Percentiles rank a stretch among this genome's conserved stretches.
Conservation (phyloP, 2,113 vertebrate genomes). For the Eptesicus fuscus region DNA sequence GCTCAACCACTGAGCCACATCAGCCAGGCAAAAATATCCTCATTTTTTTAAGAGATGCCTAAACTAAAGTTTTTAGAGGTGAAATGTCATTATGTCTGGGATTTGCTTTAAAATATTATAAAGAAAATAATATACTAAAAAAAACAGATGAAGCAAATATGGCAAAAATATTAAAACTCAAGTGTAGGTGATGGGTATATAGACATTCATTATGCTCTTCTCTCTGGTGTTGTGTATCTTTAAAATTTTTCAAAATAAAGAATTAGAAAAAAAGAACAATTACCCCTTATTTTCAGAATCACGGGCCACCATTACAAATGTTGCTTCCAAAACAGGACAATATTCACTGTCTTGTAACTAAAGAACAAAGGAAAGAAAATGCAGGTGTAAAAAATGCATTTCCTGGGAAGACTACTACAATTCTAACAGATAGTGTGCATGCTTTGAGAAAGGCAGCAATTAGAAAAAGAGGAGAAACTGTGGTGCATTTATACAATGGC, state of each 20-base stretch:
- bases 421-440: background rate
- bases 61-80: background rate
- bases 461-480: background rate
- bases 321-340: slow-evolving; percentile 91
- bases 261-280: slow-evolving; percentile 53
- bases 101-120: slow-evolving; percentile 21
- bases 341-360: slow-evolving; percentile 84
- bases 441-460: background rate
- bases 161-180: slow-evolving; percentile 7
- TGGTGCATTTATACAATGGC: too few relatives aligned
- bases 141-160: background rate
- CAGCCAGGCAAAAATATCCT: background rate
- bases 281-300: slow-evolving; percentile 97
- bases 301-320: slow-evolving; percentile 98
- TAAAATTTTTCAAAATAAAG: slow-evolving; percentile 35
- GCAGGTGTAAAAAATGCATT: slow-evolving; percentile 40
- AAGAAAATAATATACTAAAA: background rate
- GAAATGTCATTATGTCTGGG: background rate
- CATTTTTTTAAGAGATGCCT: background rate
- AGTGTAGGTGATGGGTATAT: background rate
- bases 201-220: background rate
- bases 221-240: background rate
- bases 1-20: too few relatives aligned
- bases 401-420: background rate
- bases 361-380: slow-evolving; percentile 60